Percentiles rank a stretch among this genome's conserved stretches.
Evolutionary conservation across 2,797 vertebrate species (phyloP).

Genomic region (Nasua narica): DNA sequence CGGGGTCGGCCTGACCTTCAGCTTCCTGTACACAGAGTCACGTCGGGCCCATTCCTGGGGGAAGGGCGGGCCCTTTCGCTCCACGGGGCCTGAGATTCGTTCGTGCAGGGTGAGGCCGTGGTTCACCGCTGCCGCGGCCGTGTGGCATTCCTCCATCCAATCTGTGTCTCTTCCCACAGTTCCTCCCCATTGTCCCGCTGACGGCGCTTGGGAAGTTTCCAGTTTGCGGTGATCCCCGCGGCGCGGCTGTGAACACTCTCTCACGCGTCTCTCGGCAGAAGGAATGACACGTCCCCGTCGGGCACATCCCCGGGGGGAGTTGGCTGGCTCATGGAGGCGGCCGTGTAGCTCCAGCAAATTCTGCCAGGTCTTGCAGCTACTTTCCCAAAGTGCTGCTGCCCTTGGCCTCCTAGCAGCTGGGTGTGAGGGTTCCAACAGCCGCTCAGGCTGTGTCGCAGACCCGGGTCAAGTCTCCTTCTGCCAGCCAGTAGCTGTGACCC

Average conservation of each 20-base stretch:
- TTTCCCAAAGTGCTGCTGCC: neutral
- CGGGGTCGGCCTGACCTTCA: neutral
- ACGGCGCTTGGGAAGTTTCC: neutral
- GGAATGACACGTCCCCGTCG: no score
- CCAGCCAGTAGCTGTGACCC: neutral
- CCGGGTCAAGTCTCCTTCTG: neutral
- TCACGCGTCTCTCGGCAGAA: neutral
- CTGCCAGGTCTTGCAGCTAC: neutral
- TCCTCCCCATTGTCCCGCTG: neutral
- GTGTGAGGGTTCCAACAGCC: neutral
- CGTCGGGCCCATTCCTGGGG: no score
- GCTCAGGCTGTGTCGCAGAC: neutral
- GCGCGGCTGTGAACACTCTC: neutral
- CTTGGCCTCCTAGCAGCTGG: neutral
- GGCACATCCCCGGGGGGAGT: neutral
- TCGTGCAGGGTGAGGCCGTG: rapidly evolving
- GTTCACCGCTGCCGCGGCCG: neutral
- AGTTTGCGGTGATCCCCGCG: neutral
- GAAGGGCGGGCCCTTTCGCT: no score
- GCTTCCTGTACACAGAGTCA: neutral
- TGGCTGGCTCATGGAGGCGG: neutral
- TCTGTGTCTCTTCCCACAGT: neutral
- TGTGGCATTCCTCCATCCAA: neutral
- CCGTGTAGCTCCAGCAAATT: neutral
- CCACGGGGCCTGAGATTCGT: neutral